Base-by-base conservation (phyloP, 1,140 invertebrate species). In the Orussus abietinus region DNA sequence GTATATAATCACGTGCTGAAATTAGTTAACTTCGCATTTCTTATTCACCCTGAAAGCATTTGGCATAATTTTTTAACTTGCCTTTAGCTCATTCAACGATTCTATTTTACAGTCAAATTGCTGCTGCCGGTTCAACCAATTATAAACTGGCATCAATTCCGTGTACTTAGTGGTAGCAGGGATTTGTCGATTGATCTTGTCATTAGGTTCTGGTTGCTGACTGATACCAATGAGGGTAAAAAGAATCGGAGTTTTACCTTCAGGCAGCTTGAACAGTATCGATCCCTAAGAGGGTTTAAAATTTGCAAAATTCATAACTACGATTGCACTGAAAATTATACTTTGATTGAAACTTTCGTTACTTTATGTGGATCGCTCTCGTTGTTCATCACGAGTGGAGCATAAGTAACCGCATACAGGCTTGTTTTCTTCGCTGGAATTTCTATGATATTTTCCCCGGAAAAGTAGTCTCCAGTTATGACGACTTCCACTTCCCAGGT, bases 391-490 rank as follows among this genome's bases (percentile, higher is more conserved):
- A 42, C 14, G 4, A 58, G 6, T 3, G 69, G 69, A 1, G 33
- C 38, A 18, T 70, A 72, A 1, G 42, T 49, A 2, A 72, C 17
- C 2, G 17, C 15, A 19, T 49, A 65, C 1, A 12, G 1, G 4
- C 32, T 22, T 1, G 32, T 41, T 17, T 36, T 43, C 20, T 56
- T 53, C 10, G 68, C 21, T 12, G 47, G 25, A 4, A 69, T 15
- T 3, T 38, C 28, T 4, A 64, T 28, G 10, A 42, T 9, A 4
- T 62, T 45, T 5, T 54, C 34, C 0, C 42, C 31, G 12, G 31
- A 41, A 44, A 72, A 73, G 30, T 53, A 57, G n/a, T 69, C 45
- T 18, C 69, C 72, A n/a, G 42, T 50, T n/a, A 67, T 25, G 21
- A 49, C 22, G 0, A 65, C 57, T 20, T 53, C 56, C 5, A 74